A percentile compares a stretch with the other conserved stretches of the same genome.
phyloP scores from a whole-genome alignment of 2,888 invertebrate genomes.

The Drosophila flavopinicola region DNA sequence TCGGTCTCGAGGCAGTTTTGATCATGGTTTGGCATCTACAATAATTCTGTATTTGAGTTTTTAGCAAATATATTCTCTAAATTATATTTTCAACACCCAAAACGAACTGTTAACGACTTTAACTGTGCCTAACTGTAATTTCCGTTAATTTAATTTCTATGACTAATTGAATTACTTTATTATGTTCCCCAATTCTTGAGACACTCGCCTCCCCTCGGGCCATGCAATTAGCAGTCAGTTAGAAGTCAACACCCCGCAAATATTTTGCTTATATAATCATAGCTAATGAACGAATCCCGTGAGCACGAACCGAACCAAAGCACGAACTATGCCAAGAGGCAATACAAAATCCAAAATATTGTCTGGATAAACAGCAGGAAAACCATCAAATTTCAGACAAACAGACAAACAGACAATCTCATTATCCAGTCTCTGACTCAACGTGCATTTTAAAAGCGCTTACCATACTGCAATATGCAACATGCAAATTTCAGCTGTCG shows the following conservation, averaged over 20 bases:
- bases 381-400: conserved; percentile 6
- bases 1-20: no score
- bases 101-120: conserved; percentile 18
- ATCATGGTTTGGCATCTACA: no score
- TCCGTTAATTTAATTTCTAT: conserved; percentile 27
- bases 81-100: conserved; percentile 8
- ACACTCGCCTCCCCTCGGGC: conserved; percentile 31
- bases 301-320: conserved; percentile 45
- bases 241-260: conserved; percentile 66
- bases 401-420: conserved; percentile 27
- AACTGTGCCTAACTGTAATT: conserved; percentile 36
- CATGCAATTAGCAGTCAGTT: conserved; percentile 48
- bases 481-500: conserved; percentile 50
- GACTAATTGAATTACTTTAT: conserved; percentile 49
- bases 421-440: conserved; percentile 33
- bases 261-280: conserved; percentile 70
- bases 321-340: conserved; percentile 60
- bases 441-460: conserved; percentile 35
- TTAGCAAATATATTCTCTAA: background rate
- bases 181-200: conserved; percentile 19
- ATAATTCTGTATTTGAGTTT: no score
- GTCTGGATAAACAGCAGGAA: conserved; percentile 27
- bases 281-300: conserved; percentile 54
- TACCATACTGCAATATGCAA: conserved; percentile 57
- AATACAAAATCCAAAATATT: conserved; percentile 18